Conservation (phyloP, 1,140 invertebrate genomes). For the Stegodyphus mimosarum region DNA sequence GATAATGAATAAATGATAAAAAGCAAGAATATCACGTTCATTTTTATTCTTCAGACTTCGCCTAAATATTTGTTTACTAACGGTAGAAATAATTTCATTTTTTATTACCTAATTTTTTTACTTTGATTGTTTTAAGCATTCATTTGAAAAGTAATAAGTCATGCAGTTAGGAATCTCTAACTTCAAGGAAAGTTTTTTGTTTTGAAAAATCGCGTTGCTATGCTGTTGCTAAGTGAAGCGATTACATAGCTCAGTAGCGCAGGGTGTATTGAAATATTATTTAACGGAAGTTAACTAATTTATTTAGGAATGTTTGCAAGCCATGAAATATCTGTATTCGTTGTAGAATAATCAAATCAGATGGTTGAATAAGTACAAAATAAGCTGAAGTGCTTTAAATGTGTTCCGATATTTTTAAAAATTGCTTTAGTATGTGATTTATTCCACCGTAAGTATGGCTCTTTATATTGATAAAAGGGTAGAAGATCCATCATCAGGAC, state of each 20-base stretch:
- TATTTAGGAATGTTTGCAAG: not conserved
- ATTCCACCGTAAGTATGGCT: slow-evolving; percentile 20
- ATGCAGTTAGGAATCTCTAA: too few species aligned
- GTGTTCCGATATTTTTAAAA: not conserved
- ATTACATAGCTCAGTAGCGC: not conserved
- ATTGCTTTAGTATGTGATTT: not conserved
- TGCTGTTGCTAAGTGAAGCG: slow-evolving; percentile 15
- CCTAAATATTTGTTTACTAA: too few species aligned
- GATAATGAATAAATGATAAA: too few species aligned
- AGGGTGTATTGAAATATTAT: not conserved
- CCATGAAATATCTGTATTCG: not conserved
- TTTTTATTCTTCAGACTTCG: too few species aligned
- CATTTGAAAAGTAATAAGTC: too few species aligned
- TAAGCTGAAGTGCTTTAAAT: not conserved
- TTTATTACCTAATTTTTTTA: too few species aligned
- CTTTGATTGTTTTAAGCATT: too few species aligned
- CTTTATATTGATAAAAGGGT: slow-evolving; percentile 61
- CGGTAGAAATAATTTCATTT: too few species aligned
- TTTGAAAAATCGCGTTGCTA: slow-evolving; percentile 26
- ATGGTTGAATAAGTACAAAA: not conserved
- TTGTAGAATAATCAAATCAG: not conserved
- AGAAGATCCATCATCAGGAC: slow-evolving; percentile 44
- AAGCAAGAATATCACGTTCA: too few species aligned
- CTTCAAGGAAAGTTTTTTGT: not conserved
- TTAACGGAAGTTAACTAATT: not conserved